Conservation (phyloP, 2,113 vertebrate species). For the Ceratotherium simum region DNA sequence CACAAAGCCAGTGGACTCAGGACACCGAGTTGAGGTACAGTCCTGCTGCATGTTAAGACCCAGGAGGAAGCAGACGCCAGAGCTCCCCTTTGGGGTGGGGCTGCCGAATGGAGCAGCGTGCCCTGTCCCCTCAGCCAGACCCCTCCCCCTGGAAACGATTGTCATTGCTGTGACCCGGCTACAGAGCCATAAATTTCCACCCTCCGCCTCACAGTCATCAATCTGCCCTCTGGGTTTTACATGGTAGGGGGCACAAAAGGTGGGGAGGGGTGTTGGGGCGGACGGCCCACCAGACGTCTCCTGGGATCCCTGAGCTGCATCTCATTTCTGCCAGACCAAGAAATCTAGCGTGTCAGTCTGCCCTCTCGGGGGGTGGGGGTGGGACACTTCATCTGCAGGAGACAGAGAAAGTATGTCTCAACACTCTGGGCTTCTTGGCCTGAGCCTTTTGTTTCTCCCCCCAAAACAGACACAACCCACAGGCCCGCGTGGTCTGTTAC, state of each 20-base stretch:
- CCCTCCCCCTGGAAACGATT: background rate
- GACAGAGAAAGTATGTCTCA: background rate
- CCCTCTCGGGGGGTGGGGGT: background rate
- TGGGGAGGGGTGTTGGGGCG: background rate
- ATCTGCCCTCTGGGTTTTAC: conserved; percentile 52
- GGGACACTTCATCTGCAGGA: background rate
- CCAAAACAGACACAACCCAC: background rate
- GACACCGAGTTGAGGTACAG: no score
- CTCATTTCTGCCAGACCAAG: background rate
- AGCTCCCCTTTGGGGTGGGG: background rate
- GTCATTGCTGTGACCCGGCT: conserved; percentile 45
- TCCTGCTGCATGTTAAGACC: background rate
- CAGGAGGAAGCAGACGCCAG: background rate
- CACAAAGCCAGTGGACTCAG: background rate
- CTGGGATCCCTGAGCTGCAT: background rate
- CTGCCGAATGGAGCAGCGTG: background rate
- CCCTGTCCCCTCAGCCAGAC: background rate
- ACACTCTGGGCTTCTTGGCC: background rate
- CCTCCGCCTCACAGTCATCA: background rate
- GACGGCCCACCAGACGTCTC: background rate
- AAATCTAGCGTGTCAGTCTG: background rate
- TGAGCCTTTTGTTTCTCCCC: background rate
- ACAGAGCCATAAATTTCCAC: conserved; percentile 16
- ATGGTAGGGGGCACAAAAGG: background rate
- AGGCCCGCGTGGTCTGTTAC: background rate